Evolutionary conservation across 2,888 invertebrate genomes (phyloP), one percentile per base, ranked within the genome.

Genomic region (Leucophenga maculata): DNA sequence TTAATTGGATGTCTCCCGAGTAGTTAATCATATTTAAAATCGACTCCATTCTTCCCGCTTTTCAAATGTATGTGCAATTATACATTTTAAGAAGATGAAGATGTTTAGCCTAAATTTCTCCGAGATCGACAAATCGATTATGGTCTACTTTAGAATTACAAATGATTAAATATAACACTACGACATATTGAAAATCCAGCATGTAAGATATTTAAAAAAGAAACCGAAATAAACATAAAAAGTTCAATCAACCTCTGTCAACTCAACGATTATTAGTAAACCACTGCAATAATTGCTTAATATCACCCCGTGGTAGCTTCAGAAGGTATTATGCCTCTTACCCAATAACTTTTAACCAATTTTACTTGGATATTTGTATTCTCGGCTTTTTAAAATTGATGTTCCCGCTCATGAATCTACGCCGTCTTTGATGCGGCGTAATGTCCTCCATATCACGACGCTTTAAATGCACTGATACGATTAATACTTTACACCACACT

Each of bases 141-240:
- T 80, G 84, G 82, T 84, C 79, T 77, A 69, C 31, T 68, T 65
- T 52, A 65, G 22, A 50, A 80, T 74, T 68, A 75, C 72, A 75
- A 72, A 68, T n/a, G n/a, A n/a, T n/a, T 44, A 16, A 65, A 32
- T 39, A 73, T 72, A 72, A 75, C 74, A 79, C 71, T 69, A 67
- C 46, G 68, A 71, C 72, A 77, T 65, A 70, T 82, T 78, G 73
- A n/a, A 78, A 84, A 80, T 83, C 78, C 79, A 82, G 79, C 81
- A 84, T 84, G 83, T 83, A 81, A 84, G 75, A 78, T 75, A 81
- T 78, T 80, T 72, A 75, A 73, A 79, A 76, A 72, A 77, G 73
- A 83, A 73, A 75, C 76, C 82, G 80, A 84, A 84, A 81, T 80
- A 84, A 82, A 82, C 74, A 74, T 77, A 74, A 82, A 76, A 74